Evolutionary conservation across 2,888 invertebrate genomes (phyloP).

Genomic region (Candidula unifasciata): DNA sequence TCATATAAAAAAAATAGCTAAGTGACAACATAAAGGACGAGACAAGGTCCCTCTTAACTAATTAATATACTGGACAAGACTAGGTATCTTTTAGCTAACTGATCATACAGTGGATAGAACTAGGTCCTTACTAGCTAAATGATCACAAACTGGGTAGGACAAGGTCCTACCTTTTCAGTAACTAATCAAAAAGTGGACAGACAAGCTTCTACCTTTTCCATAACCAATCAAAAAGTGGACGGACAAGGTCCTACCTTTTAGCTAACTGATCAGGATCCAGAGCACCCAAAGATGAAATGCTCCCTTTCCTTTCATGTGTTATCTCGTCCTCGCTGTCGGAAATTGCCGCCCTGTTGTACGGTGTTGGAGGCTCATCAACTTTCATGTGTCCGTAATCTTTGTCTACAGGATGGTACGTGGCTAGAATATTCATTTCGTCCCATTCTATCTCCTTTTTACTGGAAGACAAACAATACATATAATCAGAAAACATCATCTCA

Average conservation of each 20-base stretch:
- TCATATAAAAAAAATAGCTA: no score
- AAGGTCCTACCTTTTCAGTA: no score
- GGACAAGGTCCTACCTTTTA: slow-evolving; percentile 57
- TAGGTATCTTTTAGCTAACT: no score
- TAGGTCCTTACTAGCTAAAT: no score
- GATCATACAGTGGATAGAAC: no score
- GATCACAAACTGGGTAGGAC: no score
- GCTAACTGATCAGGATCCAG: slow-evolving; percentile 62
- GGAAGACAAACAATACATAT: not conserved
- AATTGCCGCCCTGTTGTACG: slow-evolving; percentile 83
- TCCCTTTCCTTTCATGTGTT: slow-evolving; percentile 71
- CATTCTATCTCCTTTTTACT: slow-evolving; percentile 73
- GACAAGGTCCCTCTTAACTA: no score
- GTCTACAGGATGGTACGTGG: slow-evolving; percentile 96
- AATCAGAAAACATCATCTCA: not conserved
- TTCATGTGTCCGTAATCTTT: slow-evolving; percentile 99
- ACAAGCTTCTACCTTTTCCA: no score
- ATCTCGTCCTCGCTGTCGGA: slow-evolving; percentile 78
- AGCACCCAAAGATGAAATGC: slow-evolving; percentile 56
- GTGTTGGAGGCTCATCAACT: slow-evolving; percentile 94
- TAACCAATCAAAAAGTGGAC: no score
- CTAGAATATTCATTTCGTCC: slow-evolving; percentile 99
- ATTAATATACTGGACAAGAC: no score
- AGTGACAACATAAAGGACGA: no score
- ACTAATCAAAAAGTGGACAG: no score